These are phyloP conservation scores for Hipparchia semele DNA, from an alignment of 2,888 invertebrate genomes.

Conservation along the genomic window DNA sequence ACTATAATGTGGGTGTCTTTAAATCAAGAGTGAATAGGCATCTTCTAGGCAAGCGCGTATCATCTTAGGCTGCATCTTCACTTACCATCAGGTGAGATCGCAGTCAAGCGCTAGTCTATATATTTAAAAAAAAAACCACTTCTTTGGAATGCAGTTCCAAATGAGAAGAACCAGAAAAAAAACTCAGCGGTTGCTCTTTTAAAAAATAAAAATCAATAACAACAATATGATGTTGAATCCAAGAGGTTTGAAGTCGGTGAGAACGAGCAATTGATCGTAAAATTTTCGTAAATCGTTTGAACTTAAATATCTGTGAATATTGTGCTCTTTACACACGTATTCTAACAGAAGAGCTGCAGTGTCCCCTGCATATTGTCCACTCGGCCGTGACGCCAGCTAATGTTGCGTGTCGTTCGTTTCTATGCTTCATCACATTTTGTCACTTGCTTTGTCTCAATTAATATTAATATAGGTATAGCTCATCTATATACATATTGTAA, in stretches of 20 bases:
- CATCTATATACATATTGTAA: background rate
- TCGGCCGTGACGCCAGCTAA: conserved; percentile 42
- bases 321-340: conserved; percentile 19
- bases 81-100: too few relatives aligned
- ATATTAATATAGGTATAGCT: background rate
- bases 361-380: conserved; percentile 41
- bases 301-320: conserved; percentile 11
- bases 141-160: too few relatives aligned
- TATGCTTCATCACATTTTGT: conserved; percentile 41
- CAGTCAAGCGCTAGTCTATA: too few relatives aligned
- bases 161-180: too few relatives aligned
- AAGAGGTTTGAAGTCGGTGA: background rate
- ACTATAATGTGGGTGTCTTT: too few relatives aligned
- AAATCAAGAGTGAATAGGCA: too few relatives aligned
- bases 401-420: conserved; percentile 42
- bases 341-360: conserved; percentile 29
- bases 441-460: conserved; percentile 31
- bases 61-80: too few relatives aligned
- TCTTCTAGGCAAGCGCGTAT: too few relatives aligned
- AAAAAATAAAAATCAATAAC: too few relatives aligned
- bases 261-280: background rate
- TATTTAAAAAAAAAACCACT: too few relatives aligned
- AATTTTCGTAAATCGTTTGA: background rate
- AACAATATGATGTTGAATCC: background rate
- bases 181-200: too few relatives aligned